A percentile compares a stretch with the other conserved stretches of the same genome.
These are phyloP conservation scores for Paradisaea rubra DNA, from an alignment of 2,113 vertebrate genomes.

Conservation along the genomic window DNA sequence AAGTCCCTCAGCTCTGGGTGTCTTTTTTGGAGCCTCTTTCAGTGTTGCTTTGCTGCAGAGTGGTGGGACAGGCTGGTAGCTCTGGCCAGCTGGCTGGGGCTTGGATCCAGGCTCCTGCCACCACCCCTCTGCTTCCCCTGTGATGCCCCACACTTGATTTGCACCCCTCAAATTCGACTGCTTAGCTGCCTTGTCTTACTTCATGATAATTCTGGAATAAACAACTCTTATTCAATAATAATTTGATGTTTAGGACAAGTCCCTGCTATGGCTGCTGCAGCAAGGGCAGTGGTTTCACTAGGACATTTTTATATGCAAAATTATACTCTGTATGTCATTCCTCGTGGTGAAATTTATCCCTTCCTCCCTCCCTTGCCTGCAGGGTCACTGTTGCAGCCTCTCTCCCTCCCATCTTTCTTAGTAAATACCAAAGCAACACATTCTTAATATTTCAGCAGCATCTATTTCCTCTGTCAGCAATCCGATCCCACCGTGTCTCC, in stretches of 20 bases:
- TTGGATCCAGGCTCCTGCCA: neutral
- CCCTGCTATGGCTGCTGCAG: neutral
- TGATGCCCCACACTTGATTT: accelerated
- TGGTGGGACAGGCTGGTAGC: neutral
- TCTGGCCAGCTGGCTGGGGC: neutral
- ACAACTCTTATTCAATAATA: neutral
- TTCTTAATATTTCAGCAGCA: constrained; percentile 32
- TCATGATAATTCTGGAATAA: neutral
- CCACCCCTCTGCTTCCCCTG: neutral
- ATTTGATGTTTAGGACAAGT: neutral
- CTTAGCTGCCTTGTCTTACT: neutral
- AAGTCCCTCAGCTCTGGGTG: neutral
- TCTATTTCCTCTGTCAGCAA: constrained; percentile 11
- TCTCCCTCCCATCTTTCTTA: neutral
- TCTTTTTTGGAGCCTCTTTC: neutral
- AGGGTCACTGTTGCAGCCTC: neutral
- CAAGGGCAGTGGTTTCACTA: neutral
- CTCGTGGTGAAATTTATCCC: neutral
- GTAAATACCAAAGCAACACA: constrained; percentile 17
- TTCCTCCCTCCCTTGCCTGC: neutral
- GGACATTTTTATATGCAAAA: neutral
- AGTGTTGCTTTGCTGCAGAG: accelerated
- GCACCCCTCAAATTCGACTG: neutral
- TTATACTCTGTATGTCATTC: neutral
- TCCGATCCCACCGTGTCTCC: neutral